Conservation (phyloP, 2,888 invertebrate genomes). For the Dynastes hyllus region DNA sequence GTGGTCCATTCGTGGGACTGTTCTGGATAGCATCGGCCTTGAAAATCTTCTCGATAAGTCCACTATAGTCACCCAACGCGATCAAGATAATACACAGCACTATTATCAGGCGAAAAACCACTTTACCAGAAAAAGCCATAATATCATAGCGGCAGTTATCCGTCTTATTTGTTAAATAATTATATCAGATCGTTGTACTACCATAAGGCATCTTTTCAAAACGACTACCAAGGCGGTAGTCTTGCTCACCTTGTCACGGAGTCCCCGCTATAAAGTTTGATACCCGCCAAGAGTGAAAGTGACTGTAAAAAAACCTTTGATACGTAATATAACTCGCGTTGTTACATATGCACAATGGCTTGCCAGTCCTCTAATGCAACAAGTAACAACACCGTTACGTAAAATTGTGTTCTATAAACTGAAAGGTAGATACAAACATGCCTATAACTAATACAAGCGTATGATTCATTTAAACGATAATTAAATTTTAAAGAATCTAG, state of each 20-base stretch:
- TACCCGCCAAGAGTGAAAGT: constrained; percentile 54
- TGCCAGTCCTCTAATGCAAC: not conserved
- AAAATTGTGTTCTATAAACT: no score
- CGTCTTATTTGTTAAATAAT: constrained; percentile 32
- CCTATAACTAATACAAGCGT: no score
- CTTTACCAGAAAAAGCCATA: constrained; percentile 67
- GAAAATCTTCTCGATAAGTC: constrained; percentile 71
- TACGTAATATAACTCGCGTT: constrained; percentile 43
- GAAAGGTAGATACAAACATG: no score
- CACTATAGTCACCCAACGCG: constrained; percentile 74
- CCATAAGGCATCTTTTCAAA: constrained; percentile 55
- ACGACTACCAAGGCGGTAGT: constrained; percentile 45
- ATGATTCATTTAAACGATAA: no score
- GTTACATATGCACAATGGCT: constrained; percentile 2
- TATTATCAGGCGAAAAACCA: constrained; percentile 72
- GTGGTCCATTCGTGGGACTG: constrained; percentile 61
- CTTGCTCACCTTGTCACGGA: constrained; percentile 55
- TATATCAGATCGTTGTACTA: constrained; percentile 37
- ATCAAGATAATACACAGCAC: constrained; percentile 74
- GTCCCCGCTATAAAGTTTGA: constrained; percentile 53
- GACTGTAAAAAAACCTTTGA: constrained; percentile 52
- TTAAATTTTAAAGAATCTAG: no score
- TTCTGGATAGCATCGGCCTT: constrained; percentile 69
- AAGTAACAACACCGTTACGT: no score
- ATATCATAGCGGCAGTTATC: constrained; percentile 39